These are phyloP conservation scores for Cydia pomonella DNA, from an alignment of 1,140 invertebrate genomes.

Conservation along the genomic window DNA sequence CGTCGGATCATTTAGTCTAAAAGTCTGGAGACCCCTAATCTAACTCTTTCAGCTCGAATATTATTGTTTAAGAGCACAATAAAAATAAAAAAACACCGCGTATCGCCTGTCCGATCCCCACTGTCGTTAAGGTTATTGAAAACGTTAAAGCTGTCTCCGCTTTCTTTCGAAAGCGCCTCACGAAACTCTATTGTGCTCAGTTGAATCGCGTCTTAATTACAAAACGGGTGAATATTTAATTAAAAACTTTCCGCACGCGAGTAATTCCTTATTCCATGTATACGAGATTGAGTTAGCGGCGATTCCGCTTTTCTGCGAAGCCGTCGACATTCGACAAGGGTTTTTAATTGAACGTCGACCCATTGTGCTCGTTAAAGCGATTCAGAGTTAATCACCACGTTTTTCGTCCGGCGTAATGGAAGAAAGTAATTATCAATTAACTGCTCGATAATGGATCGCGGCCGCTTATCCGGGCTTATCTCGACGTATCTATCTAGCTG, in stretches of 20 bases:
- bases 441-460: conserved; percentile 76
- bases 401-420: conserved; percentile 76
- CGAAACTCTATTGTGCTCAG: conserved; percentile 66
- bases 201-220: conserved; percentile 78
- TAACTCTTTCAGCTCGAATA: neutral
- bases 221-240: conserved; percentile 79
- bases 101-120: conserved; percentile 40
- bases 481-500: conserved; percentile 45
- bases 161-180: conserved; percentile 63
- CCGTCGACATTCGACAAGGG: conserved; percentile 73
- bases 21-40: too few species aligned
- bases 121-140: conserved; percentile 44
- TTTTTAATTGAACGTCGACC: conserved; percentile 77
- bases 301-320: conserved; percentile 70
- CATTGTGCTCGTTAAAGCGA: conserved; percentile 78
- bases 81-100: conserved; percentile 43
- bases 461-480: conserved; percentile 72
- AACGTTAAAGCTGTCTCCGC: conserved; percentile 52
- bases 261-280: conserved; percentile 78
- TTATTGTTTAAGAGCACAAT: conserved; percentile 39
- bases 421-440: conserved; percentile 80
- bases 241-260: conserved; percentile 79
- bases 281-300: conserved; percentile 76
- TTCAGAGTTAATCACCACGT: conserved; percentile 77
- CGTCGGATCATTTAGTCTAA: too few species aligned